phyloP scores from a whole-genome alignment of 2,888 invertebrate species.

The Flabesymbios commensalis region DNA sequence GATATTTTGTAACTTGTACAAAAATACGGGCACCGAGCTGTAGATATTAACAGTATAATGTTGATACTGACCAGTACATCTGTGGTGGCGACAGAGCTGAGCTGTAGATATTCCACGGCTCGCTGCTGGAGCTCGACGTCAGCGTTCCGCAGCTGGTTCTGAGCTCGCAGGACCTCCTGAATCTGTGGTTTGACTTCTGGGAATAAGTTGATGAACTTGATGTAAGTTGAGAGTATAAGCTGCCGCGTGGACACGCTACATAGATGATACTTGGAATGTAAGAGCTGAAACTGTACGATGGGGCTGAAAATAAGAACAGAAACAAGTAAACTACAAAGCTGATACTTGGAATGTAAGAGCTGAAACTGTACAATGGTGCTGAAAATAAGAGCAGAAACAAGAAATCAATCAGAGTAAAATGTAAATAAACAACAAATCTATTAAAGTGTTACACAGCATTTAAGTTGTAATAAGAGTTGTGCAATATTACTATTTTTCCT shows the following conservation, averaged over 20 bases:
- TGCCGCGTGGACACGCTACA: slow-evolving; percentile 97
- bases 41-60: no score
- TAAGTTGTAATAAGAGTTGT: no score
- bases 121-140: slow-evolving; percentile 98
- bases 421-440: no score
- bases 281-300: slow-evolving; percentile 92
- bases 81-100: slow-evolving; percentile 92
- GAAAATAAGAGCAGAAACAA: no score
- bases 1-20: no score
- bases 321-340: slow-evolving; percentile 95
- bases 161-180: slow-evolving; percentile 73
- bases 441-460: no score
- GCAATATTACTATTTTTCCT: no score
- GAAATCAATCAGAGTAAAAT: no score
- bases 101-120: slow-evolving; percentile 94
- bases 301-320: slow-evolving; percentile 70
- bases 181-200: slow-evolving; percentile 96
- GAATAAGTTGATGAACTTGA: slow-evolving; percentile 98
- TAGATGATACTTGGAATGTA: slow-evolving; percentile 98
- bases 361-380: slow-evolving; percentile 98
- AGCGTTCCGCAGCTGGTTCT: slow-evolving; percentile 94
- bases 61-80: slow-evolving; percentile 78
- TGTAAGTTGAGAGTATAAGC: slow-evolving; percentile 93
- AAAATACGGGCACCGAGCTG: no score
- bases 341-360: slow-evolving; percentile 97